Conservation (phyloP, 92 coral and sea anemone species). For the Galaxea fascicularis region DNA sequence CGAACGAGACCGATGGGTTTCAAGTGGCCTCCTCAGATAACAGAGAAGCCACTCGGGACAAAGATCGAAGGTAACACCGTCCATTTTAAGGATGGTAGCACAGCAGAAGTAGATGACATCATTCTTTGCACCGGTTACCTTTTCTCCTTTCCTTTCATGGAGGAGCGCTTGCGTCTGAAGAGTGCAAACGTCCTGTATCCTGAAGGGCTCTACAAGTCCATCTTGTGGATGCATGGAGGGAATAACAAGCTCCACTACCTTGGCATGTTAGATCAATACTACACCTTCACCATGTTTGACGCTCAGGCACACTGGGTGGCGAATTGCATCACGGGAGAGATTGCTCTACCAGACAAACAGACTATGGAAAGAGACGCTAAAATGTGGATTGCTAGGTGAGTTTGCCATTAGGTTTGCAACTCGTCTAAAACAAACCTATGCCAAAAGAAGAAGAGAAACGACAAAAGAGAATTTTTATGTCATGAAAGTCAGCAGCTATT, state of each 20-base stretch:
- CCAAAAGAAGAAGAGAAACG: too few species aligned
- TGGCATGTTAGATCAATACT: conserved; percentile 48
- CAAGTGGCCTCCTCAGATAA: conserved; percentile 68
- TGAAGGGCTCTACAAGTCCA: conserved; percentile 55
- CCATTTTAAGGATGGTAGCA: conserved; percentile 69
- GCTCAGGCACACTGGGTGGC: conserved; percentile 68
- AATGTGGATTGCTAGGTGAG: conserved; percentile 62
- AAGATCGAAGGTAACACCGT: conserved; percentile 61
- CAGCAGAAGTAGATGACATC: conserved; percentile 71
- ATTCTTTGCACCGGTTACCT: conserved; percentile 75
- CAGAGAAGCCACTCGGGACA: conserved; percentile 63
- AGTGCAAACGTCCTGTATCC: conserved; percentile 49
- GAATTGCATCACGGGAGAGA: conserved; percentile 62
- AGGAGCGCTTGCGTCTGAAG: conserved; percentile 57
- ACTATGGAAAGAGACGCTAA: conserved; percentile 53
- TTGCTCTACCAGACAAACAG: conserved; percentile 47
- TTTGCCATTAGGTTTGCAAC: not conserved
- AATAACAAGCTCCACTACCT: conserved; percentile 68
- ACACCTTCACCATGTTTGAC: conserved; percentile 68
- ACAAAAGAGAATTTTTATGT: too few species aligned
- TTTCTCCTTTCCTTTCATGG: conserved; percentile 55
- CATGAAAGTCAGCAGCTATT: too few species aligned
- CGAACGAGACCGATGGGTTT: conserved; percentile 73
- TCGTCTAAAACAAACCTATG: too few species aligned
- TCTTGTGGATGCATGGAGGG: conserved; percentile 47